Percentiles rank a stretch among this genome's conserved stretches.
phyloP scores from a whole-genome alignment of 2,113 vertebrate species.

The Eptesicus fuscus region DNA sequence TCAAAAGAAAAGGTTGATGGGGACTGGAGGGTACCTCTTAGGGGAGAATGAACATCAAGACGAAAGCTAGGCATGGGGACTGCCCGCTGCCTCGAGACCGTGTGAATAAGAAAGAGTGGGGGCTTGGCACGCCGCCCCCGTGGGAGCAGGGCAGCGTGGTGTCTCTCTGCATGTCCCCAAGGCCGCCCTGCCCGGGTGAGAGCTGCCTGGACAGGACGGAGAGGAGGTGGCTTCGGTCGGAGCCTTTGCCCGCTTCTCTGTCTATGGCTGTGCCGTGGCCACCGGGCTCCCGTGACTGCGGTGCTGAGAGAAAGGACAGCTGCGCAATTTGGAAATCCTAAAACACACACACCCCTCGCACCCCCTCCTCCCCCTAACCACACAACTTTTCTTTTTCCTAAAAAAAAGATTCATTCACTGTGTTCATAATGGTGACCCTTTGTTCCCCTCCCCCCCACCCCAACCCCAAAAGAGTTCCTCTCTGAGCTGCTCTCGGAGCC shows the following conservation, averaged over 20 bases:
- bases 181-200: background rate
- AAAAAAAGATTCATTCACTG: constrained; percentile 48
- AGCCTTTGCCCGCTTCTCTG: background rate
- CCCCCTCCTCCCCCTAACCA: background rate
- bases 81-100: background rate
- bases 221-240: background rate
- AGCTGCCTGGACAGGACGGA: background rate
- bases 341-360: background rate
- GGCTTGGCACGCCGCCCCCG: background rate
- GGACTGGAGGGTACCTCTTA: background rate
- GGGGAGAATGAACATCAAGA: background rate
- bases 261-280: background rate
- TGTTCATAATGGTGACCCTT: constrained; percentile 62
- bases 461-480: constrained; percentile 10
- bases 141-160: background rate
- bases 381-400: constrained; percentile 32
- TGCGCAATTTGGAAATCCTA: constrained; percentile 21
- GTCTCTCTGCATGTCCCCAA: background rate
- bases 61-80: background rate
- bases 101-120: background rate
- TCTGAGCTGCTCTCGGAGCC: constrained; percentile 42
- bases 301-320: background rate
- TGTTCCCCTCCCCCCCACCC: background rate
- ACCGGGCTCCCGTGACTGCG: background rate
- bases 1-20: background rate